Conservation (phyloP, 2,113 vertebrate species). For the Archilochus colubris region DNA sequence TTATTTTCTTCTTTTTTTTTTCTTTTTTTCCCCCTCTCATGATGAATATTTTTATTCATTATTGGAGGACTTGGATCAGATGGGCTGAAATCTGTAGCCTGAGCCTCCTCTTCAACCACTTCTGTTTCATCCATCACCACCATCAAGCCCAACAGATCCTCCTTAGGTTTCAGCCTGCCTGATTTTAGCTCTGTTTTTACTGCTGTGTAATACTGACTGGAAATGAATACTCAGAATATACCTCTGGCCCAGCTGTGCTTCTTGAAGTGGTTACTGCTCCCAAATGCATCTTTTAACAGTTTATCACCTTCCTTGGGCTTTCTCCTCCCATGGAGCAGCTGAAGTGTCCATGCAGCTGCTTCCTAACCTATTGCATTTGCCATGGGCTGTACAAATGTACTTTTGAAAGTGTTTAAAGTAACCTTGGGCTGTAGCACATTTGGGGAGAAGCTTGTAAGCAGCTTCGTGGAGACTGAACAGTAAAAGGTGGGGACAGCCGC, state of each 20-base stretch:
- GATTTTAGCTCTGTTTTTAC: neutral
- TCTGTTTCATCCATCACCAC: neutral
- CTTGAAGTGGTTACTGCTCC: neutral
- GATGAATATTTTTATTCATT: neutral
- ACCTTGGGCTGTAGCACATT: neutral
- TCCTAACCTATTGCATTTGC: neutral
- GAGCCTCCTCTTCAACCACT: neutral
- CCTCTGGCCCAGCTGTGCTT: neutral
- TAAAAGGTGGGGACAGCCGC: neutral
- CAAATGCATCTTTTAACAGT: conserved; percentile 12
- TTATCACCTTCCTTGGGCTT: neutral
- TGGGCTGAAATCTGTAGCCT: neutral
- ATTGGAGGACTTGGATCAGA: neutral
- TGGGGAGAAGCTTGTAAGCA: neutral
- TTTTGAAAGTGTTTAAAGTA: neutral
- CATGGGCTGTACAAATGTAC: neutral
- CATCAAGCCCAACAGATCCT: neutral
- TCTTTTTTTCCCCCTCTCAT: accelerated
- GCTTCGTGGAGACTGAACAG: neutral
- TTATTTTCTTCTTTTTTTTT: too few species aligned
- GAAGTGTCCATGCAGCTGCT: neutral
- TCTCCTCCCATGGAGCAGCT: neutral
- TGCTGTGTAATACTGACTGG: neutral
- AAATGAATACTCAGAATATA: neutral
- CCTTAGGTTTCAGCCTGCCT: neutral